Base-by-base conservation (phyloP, 1,140 invertebrate species). In the Brachionus rubens region DNA sequence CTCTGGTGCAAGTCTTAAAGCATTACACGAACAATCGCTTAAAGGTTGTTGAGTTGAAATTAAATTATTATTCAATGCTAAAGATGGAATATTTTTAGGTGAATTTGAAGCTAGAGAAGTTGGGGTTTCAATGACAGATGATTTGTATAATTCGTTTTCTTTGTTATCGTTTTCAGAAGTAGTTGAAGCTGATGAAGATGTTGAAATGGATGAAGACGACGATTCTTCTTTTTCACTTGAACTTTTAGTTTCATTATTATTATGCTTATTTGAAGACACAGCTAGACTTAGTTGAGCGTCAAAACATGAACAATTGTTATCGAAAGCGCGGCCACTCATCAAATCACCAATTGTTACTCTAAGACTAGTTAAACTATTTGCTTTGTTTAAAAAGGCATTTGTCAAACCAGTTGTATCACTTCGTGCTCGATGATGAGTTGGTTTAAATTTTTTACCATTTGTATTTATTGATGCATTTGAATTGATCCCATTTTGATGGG, bases 281-380 rank as follows among this genome's bases (percentile, higher is more conserved):
- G 9, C 2, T 19, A 40, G 33, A 21, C 43, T 41, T 26, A 7
- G 14, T 46, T 89, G 88, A 80, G 89, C 90, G 77, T 89, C 89
- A 82, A 90, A 90, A 85, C 94, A 97, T 78, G 89, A 89, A 86
- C 96, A 98, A 75, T 94, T 93, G 84, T 92, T 96, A 84, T 98
- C 93, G 86, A 98, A 98, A 26, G 94, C 94, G 79, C 91, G 88
- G 40, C 94, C 96, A 47, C 93, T 93, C 70, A 90, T 90, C 70
- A 98, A 83, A 86, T 98, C 94, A 43, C 95, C 95, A 40, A 76
- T 41, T 9, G 52, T 28, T 30, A 48, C 5, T 72, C 50, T 72
- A 14, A 24, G n/a, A 65, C 26, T 65, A 43, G 59, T 12, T n/a
- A 24, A 1, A 65, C 26, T 65, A 24, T 33, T 5, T 33, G 26